Evolutionary conservation across 1,140 invertebrate species (phyloP), one percentile per base, ranked within the genome.

Genomic region (Drosophila tropicalis): DNA sequence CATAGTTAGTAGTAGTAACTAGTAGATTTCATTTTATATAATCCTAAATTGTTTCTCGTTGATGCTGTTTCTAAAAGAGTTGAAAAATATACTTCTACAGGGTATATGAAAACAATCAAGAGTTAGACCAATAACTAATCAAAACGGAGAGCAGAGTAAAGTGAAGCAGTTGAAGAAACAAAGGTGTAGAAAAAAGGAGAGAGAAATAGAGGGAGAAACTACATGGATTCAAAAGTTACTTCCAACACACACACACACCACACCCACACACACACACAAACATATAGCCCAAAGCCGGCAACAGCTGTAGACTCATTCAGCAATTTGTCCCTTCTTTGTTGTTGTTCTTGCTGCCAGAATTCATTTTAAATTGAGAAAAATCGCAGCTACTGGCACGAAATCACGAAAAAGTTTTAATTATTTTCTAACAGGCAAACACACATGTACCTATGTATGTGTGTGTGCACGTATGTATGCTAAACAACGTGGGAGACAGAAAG

Each of bases 281-380:
- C 36, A 62, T 19, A 15, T 51, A 17, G 22, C 57, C 32, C 44
- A 22, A 62, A 69, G 56, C 68, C 67, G 62, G 51, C 51, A 72
- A 66, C 69, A 72, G 65, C 61, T 72, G 51, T 44, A 71, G 58
- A 79, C 12, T 10, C 58, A 70, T 72, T 67, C 62, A 63, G 55
- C 51, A 39, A 32, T 56, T 67, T 56, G 75, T 58, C 58, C 17
- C 47, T 36, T 29, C 17, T 57, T 51, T 54, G 54, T 69, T 70
- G 61, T 68, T 65, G 47, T 51, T 64, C 55, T 63, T 83, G 81
- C 47, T 72, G 76, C 36, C 70, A 56, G 84, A 89, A 89, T 87
- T 77, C 84, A 84, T 87, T 87, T 87, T 83, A 87, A 87, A 87
- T 89, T 84, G 84, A 89, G 84, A 87, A 87, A 86, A 87, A 87